Percentiles rank a stretch among this genome's conserved stretches.
Evolutionary conservation across 2,888 invertebrate genomes (phyloP).

Genomic region (Drosophila meridiana): DNA sequence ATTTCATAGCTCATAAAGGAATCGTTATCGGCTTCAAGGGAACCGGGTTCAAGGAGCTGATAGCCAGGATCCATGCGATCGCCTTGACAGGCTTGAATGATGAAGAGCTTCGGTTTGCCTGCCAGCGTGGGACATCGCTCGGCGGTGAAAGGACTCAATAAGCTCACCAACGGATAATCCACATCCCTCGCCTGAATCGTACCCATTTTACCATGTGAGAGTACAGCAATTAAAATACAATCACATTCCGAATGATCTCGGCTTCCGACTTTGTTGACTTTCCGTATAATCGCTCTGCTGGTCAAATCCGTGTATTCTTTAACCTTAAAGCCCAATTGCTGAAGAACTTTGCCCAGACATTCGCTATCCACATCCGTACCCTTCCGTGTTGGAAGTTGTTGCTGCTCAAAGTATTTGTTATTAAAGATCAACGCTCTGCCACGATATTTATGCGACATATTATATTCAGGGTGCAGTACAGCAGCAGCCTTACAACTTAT

Average conservation of each 20-base stretch:
- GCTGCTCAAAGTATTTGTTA: slow-evolving; percentile 92
- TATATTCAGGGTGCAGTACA: slow-evolving; percentile 87
- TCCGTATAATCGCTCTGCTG: slow-evolving; percentile 88
- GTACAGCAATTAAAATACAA: slow-evolving; percentile 92
- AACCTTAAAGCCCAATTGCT: slow-evolving; percentile 90
- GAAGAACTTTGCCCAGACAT: slow-evolving; percentile 88
- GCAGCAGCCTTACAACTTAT: background rate
- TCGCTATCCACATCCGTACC: slow-evolving; percentile 94
- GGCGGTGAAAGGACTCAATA: slow-evolving; percentile 92
- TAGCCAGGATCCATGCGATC: slow-evolving; percentile 92
- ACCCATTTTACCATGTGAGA: slow-evolving; percentile 95
- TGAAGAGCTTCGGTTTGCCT: slow-evolving; percentile 91
- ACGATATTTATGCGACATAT: slow-evolving; percentile 92
- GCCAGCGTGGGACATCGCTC: slow-evolving; percentile 93
- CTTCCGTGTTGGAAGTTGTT: slow-evolving; percentile 89
- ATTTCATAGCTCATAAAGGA: slow-evolving; percentile 89
- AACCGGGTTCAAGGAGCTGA: slow-evolving; percentile 85
- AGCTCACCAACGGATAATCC: slow-evolving; percentile 91
- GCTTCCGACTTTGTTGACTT: slow-evolving; percentile 89
- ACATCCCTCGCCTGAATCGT: slow-evolving; percentile 93
- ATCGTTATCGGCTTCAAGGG: slow-evolving; percentile 90
- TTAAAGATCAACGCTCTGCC: slow-evolving; percentile 95
- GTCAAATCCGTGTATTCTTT: slow-evolving; percentile 89
- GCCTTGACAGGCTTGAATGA: slow-evolving; percentile 95
- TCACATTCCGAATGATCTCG: slow-evolving; percentile 92